Base-by-base conservation (phyloP, 2,113 vertebrate genomes). In the Edolisoma coerulescens region DNA sequence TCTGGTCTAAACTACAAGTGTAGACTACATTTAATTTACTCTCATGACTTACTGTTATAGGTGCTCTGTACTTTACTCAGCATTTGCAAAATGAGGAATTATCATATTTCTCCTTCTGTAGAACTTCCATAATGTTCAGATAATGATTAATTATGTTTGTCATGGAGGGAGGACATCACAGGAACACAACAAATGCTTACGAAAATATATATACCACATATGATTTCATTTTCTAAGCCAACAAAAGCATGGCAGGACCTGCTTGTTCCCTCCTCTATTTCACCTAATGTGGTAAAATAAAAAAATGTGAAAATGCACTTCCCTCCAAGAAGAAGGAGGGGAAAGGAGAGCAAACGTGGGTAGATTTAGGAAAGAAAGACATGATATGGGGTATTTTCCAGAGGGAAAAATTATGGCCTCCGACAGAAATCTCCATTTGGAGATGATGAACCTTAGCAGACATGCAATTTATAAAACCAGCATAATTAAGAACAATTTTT, bases 401-500 rank as follows among this genome's bases (percentile, higher is more conserved):
- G 70, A 68, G n/a, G 23, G 60, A 90, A 88, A 88, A 93, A 76
- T 80, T 88, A 93, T 47, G 27, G 68, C 42, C 44, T 94, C 71
- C 90, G 87, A 70, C 60, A 83, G 63, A 80, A 96, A 90, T 59
- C 27, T 59, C 54, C 39, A 77, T 69, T 95, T 87, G 67, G 59
- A 94, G 50, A 84, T 1, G 16, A 80, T 0, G 0, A 87, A 82
- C 41, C 81, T 71, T 53, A 93, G 65, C 70, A 87, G 84, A 80
- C 68, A 67, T 3, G 20, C 50, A 81, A 77, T 96, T 96, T 91
- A 80, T 91, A 89, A 91, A 91, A 65, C 35, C 16, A 39, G 59
- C 9, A 67, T 74, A 94, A 96, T 93, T 95, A 94, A 65, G 59
- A 95, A 83, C 67, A 82, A 54, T 87, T 92, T 91, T 86, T 94